Conservation (phyloP, 1,140 invertebrate species). For the Goniozus legneri region DNA sequence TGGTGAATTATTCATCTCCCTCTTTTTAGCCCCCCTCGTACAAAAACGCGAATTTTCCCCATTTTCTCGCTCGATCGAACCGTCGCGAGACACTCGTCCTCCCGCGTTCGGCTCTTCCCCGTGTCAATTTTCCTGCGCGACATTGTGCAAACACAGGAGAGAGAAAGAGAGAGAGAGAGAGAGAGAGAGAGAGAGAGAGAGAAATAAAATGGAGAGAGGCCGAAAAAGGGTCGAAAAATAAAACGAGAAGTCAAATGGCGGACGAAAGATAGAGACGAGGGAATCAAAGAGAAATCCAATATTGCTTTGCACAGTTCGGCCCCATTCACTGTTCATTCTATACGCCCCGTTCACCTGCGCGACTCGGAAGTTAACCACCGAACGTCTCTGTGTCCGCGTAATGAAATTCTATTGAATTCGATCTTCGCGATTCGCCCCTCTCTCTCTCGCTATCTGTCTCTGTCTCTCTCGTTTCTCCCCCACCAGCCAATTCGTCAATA, state of each 20-base stretch:
- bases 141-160: too few relatives aligned
- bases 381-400: constrained; percentile 19
- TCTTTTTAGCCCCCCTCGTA: too few relatives aligned
- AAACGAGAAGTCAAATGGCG: not conserved
- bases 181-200: not conserved
- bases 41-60: not conserved
- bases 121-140: too few relatives aligned
- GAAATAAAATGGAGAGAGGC: not conserved
- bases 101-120: too few relatives aligned
- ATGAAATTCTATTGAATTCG: constrained; percentile 27
- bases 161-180: not conserved
- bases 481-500: too few relatives aligned
- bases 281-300: constrained; percentile 21
- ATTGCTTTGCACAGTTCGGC: constrained; percentile 4
- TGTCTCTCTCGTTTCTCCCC: too few relatives aligned
- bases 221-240: not conserved
- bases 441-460: too few relatives aligned
- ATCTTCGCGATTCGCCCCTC: constrained; percentile 5
- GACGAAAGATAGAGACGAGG: constrained; percentile 1
- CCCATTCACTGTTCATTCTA: constrained; percentile 19
- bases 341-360: constrained; percentile 17
- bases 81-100: not conserved
- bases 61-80: not conserved
- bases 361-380: constrained; percentile 15
- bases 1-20: too few relatives aligned